A percentile compares a stretch with the other conserved stretches of the same genome.
phyloP scores from a whole-genome alignment of 1,140 invertebrate species.

The Aphelinus certus region DNA sequence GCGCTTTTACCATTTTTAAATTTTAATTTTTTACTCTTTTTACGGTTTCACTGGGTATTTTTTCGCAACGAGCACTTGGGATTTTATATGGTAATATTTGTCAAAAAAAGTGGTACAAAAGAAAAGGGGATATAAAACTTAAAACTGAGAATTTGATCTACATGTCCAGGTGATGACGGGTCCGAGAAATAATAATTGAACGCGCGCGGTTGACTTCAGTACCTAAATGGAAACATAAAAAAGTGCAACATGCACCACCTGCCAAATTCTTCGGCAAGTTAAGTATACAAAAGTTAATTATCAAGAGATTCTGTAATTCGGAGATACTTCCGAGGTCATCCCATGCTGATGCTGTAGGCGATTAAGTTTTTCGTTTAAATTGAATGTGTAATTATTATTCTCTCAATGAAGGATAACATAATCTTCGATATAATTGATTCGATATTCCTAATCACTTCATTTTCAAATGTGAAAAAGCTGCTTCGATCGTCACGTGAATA shows the following conservation, averaged over 20 bases:
- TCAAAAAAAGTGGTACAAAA: slow-evolving; percentile 2
- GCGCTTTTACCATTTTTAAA: slow-evolving; percentile 15
- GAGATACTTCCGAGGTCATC: too few species aligned
- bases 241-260: slow-evolving; percentile 13
- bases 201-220: background rate
- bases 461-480: too few species aligned
- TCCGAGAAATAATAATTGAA: slow-evolving; percentile 22
- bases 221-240: slow-evolving; percentile 36
- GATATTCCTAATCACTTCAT: too few species aligned
- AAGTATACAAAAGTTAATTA: too few species aligned
- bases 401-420: too few species aligned
- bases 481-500: too few species aligned
- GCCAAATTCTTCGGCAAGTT: too few species aligned
- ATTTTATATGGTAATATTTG: background rate
- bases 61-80: background rate
- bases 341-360: too few species aligned
- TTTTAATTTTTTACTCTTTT: background rate
- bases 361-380: too few species aligned
- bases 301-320: too few species aligned
- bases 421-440: too few species aligned
- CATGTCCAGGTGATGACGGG: background rate
- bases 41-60: slow-evolving; percentile 5
- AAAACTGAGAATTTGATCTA: slow-evolving; percentile 19
- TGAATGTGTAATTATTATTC: too few species aligned
- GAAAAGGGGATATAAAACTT: background rate